Evolutionary conservation across 30 jellyfish, hydroid and myxozoan species (phyloP).

Genomic region (Aurelia aurita complex sp. Pacific): DNA sequence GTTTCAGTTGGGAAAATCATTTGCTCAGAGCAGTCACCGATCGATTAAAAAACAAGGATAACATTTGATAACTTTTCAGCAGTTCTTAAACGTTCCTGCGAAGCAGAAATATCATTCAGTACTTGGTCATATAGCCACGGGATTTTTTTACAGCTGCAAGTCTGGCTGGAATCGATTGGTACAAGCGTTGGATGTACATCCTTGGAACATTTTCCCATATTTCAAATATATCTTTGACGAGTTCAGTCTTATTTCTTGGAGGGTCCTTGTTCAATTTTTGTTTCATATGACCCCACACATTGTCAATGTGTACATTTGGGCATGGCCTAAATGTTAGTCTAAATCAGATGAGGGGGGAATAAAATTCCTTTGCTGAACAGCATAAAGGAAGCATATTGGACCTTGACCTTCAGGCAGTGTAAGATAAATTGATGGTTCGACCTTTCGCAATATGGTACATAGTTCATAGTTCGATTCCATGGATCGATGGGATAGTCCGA

Average conservation of each 20-base stretch:
- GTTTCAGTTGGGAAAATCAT: too few relatives aligned
- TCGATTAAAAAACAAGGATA: neutral
- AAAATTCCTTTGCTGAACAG: too few relatives aligned
- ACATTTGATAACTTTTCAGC: neutral
- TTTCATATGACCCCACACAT: constrained; percentile 38
- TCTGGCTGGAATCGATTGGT: constrained; percentile 23
- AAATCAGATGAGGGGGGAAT: too few relatives aligned
- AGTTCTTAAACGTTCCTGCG: neutral
- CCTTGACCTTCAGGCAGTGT: too few relatives aligned
- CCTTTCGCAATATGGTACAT: too few relatives aligned
- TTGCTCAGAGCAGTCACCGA: neutral
- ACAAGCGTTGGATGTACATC: neutral
- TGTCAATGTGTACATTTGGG: too few relatives aligned
- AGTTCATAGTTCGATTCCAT: too few relatives aligned
- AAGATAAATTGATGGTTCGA: too few relatives aligned
- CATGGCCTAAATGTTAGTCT: too few relatives aligned
- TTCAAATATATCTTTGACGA: constrained; percentile 12
- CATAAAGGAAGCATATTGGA: too few relatives aligned
- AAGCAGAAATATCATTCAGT: constrained; percentile 32
- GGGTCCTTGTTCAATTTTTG: neutral
- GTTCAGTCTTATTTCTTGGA: constrained; percentile 17
- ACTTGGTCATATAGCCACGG: constrained; percentile 25
- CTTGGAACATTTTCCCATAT: constrained; percentile 46
- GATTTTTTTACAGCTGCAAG: constrained; percentile 18
- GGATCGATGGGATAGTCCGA: too few relatives aligned